phyloP scores from a whole-genome alignment of 2,113 vertebrate genomes.

The Colistium nudipinnis region DNA sequence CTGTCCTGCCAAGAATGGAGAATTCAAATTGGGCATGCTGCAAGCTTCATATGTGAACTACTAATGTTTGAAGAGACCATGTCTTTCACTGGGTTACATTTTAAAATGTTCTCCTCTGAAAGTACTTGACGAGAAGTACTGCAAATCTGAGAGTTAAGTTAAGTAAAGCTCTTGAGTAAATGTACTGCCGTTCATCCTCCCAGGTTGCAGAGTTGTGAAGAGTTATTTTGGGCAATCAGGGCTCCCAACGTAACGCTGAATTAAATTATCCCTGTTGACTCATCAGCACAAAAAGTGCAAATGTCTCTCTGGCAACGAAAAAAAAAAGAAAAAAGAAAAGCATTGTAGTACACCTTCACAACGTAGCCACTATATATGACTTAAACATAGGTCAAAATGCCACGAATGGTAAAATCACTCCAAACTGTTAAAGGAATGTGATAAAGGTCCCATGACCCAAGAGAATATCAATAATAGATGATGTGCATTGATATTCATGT shows the following conservation, averaged over 20 bases:
- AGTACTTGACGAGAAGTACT: too few relatives aligned
- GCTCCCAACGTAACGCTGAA: not conserved
- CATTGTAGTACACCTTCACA: too few relatives aligned
- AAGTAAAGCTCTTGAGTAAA: not conserved
- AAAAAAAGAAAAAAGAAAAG: not conserved
- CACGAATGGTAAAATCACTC: not conserved
- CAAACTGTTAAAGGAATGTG: not conserved
- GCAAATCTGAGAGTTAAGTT: too few relatives aligned
- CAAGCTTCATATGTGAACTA: not conserved
- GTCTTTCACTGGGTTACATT: too few relatives aligned
- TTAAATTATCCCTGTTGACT: not conserved
- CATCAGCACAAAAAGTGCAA: conserved; percentile 8
- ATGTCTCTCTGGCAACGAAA: not conserved
- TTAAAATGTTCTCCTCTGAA: too few relatives aligned
- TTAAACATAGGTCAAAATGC: not conserved
- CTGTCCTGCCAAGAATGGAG: not conserved
- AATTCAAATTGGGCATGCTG: too few relatives aligned
- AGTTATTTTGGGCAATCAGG: not conserved
- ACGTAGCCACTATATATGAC: not conserved
- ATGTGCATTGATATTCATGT: not conserved
- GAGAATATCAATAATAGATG: too few relatives aligned
- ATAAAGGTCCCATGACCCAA: too few relatives aligned
- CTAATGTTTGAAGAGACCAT: too few relatives aligned
- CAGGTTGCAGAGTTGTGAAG: not conserved
- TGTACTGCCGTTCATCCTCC: not conserved